These are phyloP conservation scores for Scortum barcoo DNA, from an alignment of 2,113 vertebrate genomes.

Conservation along the genomic window DNA sequence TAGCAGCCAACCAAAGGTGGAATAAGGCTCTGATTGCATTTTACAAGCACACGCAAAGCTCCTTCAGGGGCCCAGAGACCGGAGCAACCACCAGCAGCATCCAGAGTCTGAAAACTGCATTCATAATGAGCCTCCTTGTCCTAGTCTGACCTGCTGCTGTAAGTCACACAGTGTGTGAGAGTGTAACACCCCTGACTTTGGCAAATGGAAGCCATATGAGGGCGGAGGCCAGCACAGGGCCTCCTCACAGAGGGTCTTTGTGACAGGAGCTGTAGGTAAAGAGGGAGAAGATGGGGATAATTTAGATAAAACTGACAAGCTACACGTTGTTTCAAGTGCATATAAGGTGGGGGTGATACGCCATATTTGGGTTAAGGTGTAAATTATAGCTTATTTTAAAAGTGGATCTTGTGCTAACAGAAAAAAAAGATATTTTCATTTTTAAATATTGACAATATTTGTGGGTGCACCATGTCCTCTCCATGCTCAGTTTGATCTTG, in stretches of 20 bases:
- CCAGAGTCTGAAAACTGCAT: constrained; percentile 28
- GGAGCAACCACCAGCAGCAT: constrained; percentile 10
- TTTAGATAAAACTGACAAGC: constrained; percentile 10
- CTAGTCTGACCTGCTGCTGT: constrained; percentile 58
- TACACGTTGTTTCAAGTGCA: background rate
- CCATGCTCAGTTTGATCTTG: constrained; percentile 24
- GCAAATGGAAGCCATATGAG: constrained; percentile 73
- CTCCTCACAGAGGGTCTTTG: constrained; percentile 64
- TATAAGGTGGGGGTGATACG: background rate
- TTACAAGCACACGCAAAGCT: constrained; percentile 7
- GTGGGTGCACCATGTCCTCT: background rate
- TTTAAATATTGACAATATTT: constrained; percentile 40
- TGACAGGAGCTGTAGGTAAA: constrained; percentile 20
- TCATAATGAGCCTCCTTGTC: constrained; percentile 73
- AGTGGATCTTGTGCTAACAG: background rate
- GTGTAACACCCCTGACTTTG: constrained; percentile 32
- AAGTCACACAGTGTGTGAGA: constrained; percentile 38
- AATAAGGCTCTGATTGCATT: background rate
- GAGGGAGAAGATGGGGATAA: constrained; percentile 12
- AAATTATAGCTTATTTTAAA: background rate
- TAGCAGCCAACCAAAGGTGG: background rate
- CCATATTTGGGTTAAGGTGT: background rate
- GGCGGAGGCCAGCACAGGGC: constrained; percentile 20
- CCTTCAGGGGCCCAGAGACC: constrained; percentile 8
- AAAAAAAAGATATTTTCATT: constrained; percentile 5